Percentiles rank a stretch among this genome's conserved stretches.
Conservation (phyloP, 1,140 invertebrate genomes). For the Steinernema feltiae region DNA sequence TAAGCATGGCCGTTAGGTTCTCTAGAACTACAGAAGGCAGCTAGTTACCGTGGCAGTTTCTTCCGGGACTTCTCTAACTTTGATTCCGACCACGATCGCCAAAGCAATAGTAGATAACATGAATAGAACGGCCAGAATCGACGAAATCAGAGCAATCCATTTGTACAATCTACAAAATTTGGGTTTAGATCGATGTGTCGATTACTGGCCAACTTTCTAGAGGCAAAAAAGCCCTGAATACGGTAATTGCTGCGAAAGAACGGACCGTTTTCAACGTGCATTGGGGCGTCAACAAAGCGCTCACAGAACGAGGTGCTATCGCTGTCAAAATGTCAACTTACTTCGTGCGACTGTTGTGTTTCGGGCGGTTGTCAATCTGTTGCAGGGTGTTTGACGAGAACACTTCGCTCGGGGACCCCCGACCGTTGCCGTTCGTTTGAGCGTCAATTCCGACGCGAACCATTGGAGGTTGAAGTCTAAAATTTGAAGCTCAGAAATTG, state of each 20-base stretch:
- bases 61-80: constrained; percentile 24
- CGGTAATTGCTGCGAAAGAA: no score
- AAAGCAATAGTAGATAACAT: constrained; percentile 46
- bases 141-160: constrained; percentile 45
- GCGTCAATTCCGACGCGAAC: constrained; percentile 25
- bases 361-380: constrained; percentile 46
- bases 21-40: constrained; percentile 5
- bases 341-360: constrained; percentile 34
- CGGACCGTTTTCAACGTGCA: constrained; percentile 17
- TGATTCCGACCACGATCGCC: constrained; percentile 45
- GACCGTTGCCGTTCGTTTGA: constrained; percentile 37
- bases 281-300: neutral
- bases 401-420: constrained; percentile 44
- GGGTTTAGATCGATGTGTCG: constrained; percentile 16
- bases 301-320: neutral
- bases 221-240: constrained; percentile 12
- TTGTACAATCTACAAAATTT: constrained; percentile 44
- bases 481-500: neutral
- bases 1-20: neutral
- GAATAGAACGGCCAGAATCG: constrained; percentile 48
- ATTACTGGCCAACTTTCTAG: constrained; percentile 25
- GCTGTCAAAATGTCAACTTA: constrained; percentile 23
- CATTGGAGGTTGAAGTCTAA: constrained; percentile 1
- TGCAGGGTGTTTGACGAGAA: constrained; percentile 50
- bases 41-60: neutral